Evolutionary conservation across 1,140 invertebrate species (phyloP).

Genomic region (Chrysomallon squamiferum): DNA sequence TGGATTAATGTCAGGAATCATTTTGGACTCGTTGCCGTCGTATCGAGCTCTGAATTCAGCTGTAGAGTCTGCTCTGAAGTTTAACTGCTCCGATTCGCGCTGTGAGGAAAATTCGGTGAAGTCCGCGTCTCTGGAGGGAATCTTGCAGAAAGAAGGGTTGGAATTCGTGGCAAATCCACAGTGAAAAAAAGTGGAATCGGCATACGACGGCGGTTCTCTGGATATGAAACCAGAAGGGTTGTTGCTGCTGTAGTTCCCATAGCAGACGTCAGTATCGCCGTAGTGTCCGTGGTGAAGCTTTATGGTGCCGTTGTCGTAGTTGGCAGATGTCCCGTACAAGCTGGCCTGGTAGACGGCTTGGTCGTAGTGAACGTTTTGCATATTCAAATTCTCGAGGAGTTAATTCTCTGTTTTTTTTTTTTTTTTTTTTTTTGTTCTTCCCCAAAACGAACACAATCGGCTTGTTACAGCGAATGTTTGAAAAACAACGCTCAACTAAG

Average conservation of each 20-base stretch:
- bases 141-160: constrained; percentile 38
- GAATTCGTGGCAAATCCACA: constrained; percentile 37
- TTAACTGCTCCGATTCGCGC: constrained; percentile 4
- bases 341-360: not conserved
- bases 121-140: constrained; percentile 12
- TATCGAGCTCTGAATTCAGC: not conserved
- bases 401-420: not conserved
- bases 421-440: too few species aligned
- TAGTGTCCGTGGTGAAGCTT: constrained; percentile 2
- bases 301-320: not conserved
- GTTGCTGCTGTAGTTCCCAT: not conserved
- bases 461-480: not conserved
- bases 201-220: constrained; percentile 44
- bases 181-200: constrained; percentile 43
- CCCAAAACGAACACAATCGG: not conserved
- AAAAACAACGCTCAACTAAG: not conserved
- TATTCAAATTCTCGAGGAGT: not conserved
- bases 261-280: not conserved
- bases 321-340: not conserved
- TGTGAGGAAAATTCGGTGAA: constrained; percentile 17
- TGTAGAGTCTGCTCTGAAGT: constrained; percentile 13
- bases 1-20: not conserved
- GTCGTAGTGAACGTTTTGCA: constrained; percentile 1
- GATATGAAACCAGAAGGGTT: constrained; percentile 28
- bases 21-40: not conserved